phyloP scores from a whole-genome alignment of 2,113 vertebrate species.

The Motacilla alba region DNA sequence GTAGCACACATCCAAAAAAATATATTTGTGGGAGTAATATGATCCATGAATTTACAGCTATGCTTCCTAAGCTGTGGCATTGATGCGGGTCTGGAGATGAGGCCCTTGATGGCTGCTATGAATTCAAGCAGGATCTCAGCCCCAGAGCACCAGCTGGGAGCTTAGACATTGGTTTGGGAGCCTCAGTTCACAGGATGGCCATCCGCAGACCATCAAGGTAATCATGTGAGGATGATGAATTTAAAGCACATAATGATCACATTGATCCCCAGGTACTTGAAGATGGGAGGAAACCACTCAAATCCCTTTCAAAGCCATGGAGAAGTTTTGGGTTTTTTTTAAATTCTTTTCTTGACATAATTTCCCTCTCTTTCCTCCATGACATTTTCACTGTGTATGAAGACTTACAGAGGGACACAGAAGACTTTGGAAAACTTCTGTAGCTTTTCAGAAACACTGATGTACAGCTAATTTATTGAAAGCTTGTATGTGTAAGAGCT shows the following conservation, averaged over 20 bases:
- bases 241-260: neutral
- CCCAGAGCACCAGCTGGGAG: neutral
- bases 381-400: neutral
- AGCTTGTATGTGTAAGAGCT: neutral
- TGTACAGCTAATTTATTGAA: neutral
- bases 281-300: neutral
- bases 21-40: neutral
- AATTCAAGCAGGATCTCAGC: neutral
- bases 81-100: neutral
- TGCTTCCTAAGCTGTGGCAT: neutral
- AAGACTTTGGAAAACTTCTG: neutral
- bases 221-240: neutral
- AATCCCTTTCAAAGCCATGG: neutral
- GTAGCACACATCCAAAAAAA: neutral
- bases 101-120: neutral
- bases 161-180: neutral
- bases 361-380: neutral
- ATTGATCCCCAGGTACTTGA: neutral
- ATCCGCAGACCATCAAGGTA: neutral
- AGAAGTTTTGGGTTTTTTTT: neutral
- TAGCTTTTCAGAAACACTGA: neutral
- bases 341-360: neutral
- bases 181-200: neutral
- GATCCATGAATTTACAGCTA: neutral
- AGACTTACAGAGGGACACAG: neutral